These are phyloP conservation scores for Periophthalmodon schlosseri DNA, from an alignment of 2,113 vertebrate genomes.

Conservation along the genomic window DNA sequence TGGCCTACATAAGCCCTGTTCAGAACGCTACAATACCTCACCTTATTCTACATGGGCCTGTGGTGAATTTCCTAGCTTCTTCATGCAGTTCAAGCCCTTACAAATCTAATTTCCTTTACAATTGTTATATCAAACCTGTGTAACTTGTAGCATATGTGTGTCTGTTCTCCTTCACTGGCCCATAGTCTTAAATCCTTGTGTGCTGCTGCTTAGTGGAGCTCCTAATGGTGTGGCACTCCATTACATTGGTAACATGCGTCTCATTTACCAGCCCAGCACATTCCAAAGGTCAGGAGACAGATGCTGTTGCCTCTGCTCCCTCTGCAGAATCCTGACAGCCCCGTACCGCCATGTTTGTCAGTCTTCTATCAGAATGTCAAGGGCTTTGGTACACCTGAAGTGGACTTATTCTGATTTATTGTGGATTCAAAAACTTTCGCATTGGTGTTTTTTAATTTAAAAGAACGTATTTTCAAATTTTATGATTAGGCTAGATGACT, in stretches of 20 bases:
- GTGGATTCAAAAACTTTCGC: background rate
- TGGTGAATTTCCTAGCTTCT: too few relatives aligned
- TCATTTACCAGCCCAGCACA: conserved; percentile 45
- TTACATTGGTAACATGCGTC: conserved; percentile 42
- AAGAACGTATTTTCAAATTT: too few relatives aligned
- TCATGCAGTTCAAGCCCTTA: too few relatives aligned
- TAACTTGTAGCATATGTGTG: background rate
- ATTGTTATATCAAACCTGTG: too few relatives aligned
- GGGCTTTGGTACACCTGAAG: background rate
- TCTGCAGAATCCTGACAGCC: conserved; percentile 31
- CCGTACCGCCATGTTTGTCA: conserved; percentile 15
- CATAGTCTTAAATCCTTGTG: conserved; percentile 18
- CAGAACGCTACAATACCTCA: too few relatives aligned
- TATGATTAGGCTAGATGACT: too few relatives aligned
- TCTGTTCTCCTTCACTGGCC: conserved; percentile 11
- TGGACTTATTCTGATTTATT: background rate
- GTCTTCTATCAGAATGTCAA: conserved; percentile 1
- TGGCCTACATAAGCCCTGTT: too few relatives aligned
- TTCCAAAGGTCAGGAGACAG: conserved; percentile 53
- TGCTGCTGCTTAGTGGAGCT: conserved; percentile 25
- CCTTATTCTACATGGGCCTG: too few relatives aligned
- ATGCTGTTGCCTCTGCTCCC: conserved; percentile 36
- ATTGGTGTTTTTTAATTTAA: too few relatives aligned
- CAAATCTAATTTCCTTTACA: too few relatives aligned
- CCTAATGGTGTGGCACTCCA: conserved; percentile 29